These are phyloP conservation scores for Prosapia bicincta DNA, from an alignment of 2,888 invertebrate species.

Conservation along the genomic window DNA sequence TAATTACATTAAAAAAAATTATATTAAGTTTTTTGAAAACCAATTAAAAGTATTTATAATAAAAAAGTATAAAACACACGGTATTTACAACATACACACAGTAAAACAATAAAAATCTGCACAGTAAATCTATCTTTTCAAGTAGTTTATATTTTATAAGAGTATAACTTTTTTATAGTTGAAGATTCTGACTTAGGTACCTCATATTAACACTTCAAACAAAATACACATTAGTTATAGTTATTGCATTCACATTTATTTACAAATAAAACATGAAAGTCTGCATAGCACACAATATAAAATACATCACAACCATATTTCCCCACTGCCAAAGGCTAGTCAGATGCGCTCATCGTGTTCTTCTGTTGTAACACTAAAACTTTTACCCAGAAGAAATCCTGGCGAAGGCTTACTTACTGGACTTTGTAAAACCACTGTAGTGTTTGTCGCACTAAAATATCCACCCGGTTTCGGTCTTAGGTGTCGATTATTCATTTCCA, in stretches of 20 bases:
- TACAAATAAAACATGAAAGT: background rate
- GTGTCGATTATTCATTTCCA: slow-evolving; percentile 78
- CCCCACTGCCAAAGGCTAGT: slow-evolving; percentile 45
- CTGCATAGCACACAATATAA: background rate
- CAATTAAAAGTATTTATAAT: background rate
- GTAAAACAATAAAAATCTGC: too few species aligned
- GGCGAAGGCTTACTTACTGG: slow-evolving; percentile 16
- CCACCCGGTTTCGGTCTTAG: slow-evolving; percentile 79
- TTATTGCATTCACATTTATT: slow-evolving; percentile 2
- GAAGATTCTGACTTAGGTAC: background rate
- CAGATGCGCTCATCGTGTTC: slow-evolving; percentile 44
- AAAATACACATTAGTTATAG: background rate
- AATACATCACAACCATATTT: slow-evolving; percentile 43
- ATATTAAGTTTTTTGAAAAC: too few species aligned
- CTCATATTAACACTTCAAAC: background rate
- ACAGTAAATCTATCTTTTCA: background rate
- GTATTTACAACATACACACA: background rate
- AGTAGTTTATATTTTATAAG: background rate
- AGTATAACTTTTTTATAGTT: background rate
- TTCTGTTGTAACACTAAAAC: slow-evolving; percentile 26
- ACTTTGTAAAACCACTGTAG: slow-evolving; percentile 33
- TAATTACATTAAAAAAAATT: background rate
- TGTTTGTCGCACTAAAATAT: slow-evolving; percentile 59
- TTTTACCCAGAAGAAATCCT: slow-evolving; percentile 25
- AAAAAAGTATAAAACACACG: background rate